phyloP scores from a whole-genome alignment of 2,797 vertebrate species.

The Sebastes baramenuke region DNA sequence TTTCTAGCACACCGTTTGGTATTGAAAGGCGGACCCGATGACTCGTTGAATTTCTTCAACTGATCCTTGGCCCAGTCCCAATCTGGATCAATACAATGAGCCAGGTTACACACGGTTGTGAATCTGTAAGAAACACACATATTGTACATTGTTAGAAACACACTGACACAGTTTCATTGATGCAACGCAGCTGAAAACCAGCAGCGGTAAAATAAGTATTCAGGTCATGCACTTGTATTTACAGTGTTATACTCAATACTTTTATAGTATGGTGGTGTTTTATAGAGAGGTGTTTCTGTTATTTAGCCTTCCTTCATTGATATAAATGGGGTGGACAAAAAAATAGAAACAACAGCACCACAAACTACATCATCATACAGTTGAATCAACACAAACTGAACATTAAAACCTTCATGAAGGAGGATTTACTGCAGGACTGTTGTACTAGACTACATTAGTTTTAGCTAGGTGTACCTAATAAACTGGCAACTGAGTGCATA shows the following conservation, averaged over 20 bases:
- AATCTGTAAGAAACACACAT: slow-evolving; percentile 23
- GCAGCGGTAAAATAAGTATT: background rate
- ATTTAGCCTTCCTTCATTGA: background rate
- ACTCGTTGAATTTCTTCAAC: fast-evolving
- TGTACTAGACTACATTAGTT: no score
- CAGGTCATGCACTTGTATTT: no score
- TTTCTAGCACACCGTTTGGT: fast-evolving
- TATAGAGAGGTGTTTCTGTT: background rate
- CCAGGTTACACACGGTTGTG: fast-evolving
- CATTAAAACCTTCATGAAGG: no score
- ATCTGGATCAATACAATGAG: fast-evolving
- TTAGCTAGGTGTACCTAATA: background rate
- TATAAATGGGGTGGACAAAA: no score
- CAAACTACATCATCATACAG: no score
- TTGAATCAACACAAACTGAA: no score
- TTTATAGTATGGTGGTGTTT: background rate
- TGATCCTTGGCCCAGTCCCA: fast-evolving
- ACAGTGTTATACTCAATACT: no score
- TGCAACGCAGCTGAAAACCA: background rate
- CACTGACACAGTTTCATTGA: background rate
- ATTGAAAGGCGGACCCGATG: background rate
- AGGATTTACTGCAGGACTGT: no score
- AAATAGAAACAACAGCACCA: no score
- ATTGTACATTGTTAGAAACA: background rate
- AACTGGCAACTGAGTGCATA: background rate